These are phyloP conservation scores for Xenopus borealis DNA, from an alignment of 2,113 vertebrate genomes.

Conservation along the genomic window DNA sequence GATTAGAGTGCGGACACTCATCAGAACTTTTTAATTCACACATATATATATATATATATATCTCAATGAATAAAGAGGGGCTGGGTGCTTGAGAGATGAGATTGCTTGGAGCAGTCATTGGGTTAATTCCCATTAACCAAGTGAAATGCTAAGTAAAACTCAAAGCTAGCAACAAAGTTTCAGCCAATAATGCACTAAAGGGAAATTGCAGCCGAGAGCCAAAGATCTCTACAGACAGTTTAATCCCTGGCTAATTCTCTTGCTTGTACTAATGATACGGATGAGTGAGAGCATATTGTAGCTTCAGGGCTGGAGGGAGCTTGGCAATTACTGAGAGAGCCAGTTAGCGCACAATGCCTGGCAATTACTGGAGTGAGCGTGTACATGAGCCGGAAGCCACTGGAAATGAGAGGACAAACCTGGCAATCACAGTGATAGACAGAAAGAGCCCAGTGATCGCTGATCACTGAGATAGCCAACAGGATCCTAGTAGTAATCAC, in stretches of 20 bases:
- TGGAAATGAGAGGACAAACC: no score
- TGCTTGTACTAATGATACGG: conserved; percentile 52
- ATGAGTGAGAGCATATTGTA: conserved; percentile 59
- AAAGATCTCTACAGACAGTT: background rate
- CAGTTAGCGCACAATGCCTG: background rate
- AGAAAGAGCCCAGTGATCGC: background rate
- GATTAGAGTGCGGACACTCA: no score
- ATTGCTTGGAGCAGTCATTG: conserved; percentile 33
- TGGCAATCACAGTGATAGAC: background rate
- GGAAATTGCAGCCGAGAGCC: background rate
- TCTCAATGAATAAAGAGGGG: no score
- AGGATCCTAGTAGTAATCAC: no score
- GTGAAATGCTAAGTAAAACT: conserved; percentile 49
- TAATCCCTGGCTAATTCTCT: conserved; percentile 45
- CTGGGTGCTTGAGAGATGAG: background rate
- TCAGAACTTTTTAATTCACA: no score
- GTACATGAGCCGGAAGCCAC: background rate
- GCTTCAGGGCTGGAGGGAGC: conserved; percentile 30
- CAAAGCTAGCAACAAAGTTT: conserved; percentile 41
- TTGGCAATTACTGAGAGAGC: conserved; percentile 1
- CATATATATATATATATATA: no score
- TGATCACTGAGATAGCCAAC: background rate
- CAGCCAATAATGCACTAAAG: conserved; percentile 31
- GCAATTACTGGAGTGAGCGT: conserved; percentile 27
- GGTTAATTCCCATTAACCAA: conserved; percentile 42